Percentiles rank a stretch among this genome's conserved stretches.
phyloP scores from a whole-genome alignment of 2,888 invertebrate species.

The Beris morrisii region DNA sequence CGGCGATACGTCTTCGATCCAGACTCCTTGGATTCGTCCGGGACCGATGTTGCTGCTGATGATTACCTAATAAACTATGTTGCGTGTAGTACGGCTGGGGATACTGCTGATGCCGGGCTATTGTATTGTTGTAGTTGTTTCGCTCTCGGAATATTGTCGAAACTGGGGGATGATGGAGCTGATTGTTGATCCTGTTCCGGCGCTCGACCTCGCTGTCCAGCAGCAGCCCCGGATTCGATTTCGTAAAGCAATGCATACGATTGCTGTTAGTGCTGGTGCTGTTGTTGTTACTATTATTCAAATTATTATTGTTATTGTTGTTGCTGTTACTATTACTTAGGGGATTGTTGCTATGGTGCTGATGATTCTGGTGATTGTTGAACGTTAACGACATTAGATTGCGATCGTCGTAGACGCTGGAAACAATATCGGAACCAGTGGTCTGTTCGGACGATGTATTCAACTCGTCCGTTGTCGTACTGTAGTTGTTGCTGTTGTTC shows the following conservation, averaged over 20 bases:
- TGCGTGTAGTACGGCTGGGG: conserved; percentile 47
- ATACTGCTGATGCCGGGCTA: conserved; percentile 43
- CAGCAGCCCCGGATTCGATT: conserved; percentile 18
- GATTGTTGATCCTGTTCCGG: conserved; percentile 54
- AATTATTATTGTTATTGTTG: conserved; percentile 22
- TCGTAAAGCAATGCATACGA: conserved; percentile 38
- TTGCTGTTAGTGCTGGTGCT: conserved; percentile 38
- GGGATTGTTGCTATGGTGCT: conserved; percentile 41
- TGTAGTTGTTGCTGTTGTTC: conserved; percentile 32
- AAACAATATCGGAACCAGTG: conserved; percentile 37
- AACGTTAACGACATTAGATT: conserved; percentile 39
- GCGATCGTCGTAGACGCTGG: conserved; percentile 37
- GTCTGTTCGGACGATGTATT: conserved; percentile 41
- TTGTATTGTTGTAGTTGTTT: conserved; percentile 45
- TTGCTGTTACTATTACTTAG: conserved; percentile 38
- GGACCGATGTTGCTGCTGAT: conserved; percentile 42
- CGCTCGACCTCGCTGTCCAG: conserved; percentile 54
- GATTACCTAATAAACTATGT: conserved; percentile 45
- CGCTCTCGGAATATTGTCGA: conserved; percentile 52
- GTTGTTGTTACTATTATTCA: conserved; percentile 40
- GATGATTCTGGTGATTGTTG: conserved; percentile 39
- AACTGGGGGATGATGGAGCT: conserved; percentile 48
- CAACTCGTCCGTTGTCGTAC: conserved; percentile 37
- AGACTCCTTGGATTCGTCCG: conserved; percentile 52
- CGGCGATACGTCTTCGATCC: conserved; percentile 51